phyloP scores from a whole-genome alignment of 2,888 invertebrate species.

The Unio delphinus region DNA sequence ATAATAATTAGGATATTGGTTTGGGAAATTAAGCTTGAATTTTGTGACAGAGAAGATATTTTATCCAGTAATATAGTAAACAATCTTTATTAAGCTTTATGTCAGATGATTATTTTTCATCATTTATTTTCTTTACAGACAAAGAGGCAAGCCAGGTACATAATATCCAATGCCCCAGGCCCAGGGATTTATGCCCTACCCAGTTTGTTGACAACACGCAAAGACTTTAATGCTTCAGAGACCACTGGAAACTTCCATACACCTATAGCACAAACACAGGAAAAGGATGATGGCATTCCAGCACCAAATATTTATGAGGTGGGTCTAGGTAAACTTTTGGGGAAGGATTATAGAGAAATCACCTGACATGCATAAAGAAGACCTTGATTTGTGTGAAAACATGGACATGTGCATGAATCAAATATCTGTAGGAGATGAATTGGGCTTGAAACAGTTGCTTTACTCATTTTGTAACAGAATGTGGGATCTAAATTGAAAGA shows the following conservation, averaged over 20 bases:
- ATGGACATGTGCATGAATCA: too few species aligned
- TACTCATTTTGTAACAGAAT: too few species aligned
- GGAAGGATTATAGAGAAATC: too few species aligned
- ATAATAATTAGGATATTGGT: too few species aligned
- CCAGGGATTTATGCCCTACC: slow-evolving; percentile 62
- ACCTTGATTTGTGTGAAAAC: not conserved
- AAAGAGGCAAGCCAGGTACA: slow-evolving; percentile 50
- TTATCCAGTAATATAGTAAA: not conserved
- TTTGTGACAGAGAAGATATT: too few species aligned
- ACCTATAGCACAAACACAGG: slow-evolving; percentile 62
- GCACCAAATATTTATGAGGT: slow-evolving; percentile 70
- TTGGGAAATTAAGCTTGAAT: too few species aligned
- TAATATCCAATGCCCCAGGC: slow-evolving; percentile 60
- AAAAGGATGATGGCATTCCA: slow-evolving; percentile 52
- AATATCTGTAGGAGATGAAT: too few species aligned
- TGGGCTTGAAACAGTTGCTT: too few species aligned
- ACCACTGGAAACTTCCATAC: slow-evolving; percentile 63
- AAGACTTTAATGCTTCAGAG: slow-evolving; percentile 62
- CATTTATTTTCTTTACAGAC: slow-evolving; percentile 41
- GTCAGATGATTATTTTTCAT: not conserved
- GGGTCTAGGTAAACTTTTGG: slow-evolving; percentile 16
- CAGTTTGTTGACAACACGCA: slow-evolving; percentile 47
- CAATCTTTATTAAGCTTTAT: not conserved
- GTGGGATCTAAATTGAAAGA: too few species aligned
- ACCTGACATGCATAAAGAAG: not conserved